Evolutionary conservation across 1,140 invertebrate genomes (phyloP).

Genomic region (Caenorhabditis briggsae): DNA sequence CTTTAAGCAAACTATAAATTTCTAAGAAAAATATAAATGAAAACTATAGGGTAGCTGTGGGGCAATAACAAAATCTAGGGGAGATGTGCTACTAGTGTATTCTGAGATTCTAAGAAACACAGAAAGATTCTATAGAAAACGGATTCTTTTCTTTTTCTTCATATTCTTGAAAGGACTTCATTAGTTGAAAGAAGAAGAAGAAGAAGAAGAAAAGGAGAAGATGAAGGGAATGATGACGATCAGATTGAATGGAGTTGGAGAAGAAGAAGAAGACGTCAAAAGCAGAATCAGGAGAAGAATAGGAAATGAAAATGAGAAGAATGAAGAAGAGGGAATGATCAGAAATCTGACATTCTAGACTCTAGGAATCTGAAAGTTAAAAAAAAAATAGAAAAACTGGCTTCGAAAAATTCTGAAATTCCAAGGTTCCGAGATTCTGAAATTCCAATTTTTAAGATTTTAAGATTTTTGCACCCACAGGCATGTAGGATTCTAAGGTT

Average conservation of each 20-base stretch:
- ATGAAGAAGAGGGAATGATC: background rate
- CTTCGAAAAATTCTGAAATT: too few relatives aligned
- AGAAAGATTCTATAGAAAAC: background rate
- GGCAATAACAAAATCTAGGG: too few relatives aligned
- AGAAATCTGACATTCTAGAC: background rate
- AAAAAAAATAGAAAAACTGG: too few relatives aligned
- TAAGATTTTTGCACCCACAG: too few relatives aligned
- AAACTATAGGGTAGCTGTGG: too few relatives aligned
- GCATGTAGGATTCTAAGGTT: too few relatives aligned
- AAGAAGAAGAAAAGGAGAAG: background rate
- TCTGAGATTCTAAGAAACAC: background rate
- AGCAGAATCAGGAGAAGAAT: background rate
- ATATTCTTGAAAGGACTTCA: background rate
- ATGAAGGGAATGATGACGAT: background rate
- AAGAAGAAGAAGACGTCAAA: conserved; percentile 28
- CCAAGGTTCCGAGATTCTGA: too few relatives aligned
- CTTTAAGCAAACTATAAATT: too few relatives aligned
- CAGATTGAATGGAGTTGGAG: background rate
- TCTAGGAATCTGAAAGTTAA: background rate
- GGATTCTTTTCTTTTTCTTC: background rate
- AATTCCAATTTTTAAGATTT: too few relatives aligned
- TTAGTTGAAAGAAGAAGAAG: background rate
- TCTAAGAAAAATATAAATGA: too few relatives aligned
- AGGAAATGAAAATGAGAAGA: conserved; percentile 22
- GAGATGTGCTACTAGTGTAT: too few relatives aligned